These are phyloP conservation scores for Drosophila infuscata DNA, from an alignment of 2,888 invertebrate species.

Conservation along the genomic window DNA sequence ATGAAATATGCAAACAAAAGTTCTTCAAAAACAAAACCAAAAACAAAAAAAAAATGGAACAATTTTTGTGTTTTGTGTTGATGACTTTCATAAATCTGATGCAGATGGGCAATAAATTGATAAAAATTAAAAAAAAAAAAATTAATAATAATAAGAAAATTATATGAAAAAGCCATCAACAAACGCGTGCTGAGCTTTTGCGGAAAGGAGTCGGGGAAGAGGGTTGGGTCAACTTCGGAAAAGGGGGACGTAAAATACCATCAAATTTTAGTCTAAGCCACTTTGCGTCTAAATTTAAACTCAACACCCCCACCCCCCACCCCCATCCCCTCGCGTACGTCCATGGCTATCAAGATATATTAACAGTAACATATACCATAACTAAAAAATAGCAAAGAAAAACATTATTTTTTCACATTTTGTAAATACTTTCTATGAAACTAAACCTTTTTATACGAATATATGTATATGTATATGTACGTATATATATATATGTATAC, in stretches of 20 bases:
- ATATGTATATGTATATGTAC: background rate
- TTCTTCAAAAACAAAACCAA: background rate
- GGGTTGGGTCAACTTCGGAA: background rate
- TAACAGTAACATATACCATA: constrained; percentile 1
- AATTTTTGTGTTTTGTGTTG: constrained; percentile 9
- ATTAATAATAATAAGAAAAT: constrained; percentile 12
- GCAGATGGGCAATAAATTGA: constrained; percentile 17
- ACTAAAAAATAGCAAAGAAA: constrained; percentile 3
- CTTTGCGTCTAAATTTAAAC: background rate
- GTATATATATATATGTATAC: background rate
- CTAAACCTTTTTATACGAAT: constrained; percentile 4
- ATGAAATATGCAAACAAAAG: constrained; percentile 9
- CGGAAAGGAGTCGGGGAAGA: background rate
- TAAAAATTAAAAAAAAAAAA: background rate
- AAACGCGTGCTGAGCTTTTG: background rate
- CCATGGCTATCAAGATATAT: constrained; percentile 4
- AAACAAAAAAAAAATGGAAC: background rate
- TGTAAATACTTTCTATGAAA: constrained; percentile 41
- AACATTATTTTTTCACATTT: constrained; percentile 20
- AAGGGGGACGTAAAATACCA: background rate
- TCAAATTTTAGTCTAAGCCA: background rate
- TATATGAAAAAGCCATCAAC: constrained; percentile 15
- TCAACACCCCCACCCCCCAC: background rate
- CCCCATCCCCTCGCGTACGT: background rate
- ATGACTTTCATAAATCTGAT: constrained; percentile 16